phyloP scores from a whole-genome alignment of 2,113 vertebrate species.

The Muntiacus reevesi region DNA sequence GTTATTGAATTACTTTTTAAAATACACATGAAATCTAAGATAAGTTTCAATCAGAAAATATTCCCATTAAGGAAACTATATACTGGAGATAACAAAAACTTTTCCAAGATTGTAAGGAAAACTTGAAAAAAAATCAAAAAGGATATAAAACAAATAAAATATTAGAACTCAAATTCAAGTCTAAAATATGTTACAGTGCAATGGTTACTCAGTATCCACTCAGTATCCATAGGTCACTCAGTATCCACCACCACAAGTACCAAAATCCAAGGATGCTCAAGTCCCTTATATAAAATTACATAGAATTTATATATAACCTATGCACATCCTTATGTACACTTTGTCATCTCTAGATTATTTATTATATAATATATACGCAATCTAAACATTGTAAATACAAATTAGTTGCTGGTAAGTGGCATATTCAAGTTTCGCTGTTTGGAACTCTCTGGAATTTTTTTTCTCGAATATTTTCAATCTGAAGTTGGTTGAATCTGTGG shows the following conservation, averaged over 20 bases:
- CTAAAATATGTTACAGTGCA: neutral
- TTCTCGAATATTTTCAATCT: neutral
- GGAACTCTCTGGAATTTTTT: neutral
- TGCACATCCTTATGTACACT: neutral
- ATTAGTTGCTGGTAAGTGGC: neutral
- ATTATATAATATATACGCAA: neutral
- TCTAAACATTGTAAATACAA: neutral
- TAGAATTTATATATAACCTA: neutral
- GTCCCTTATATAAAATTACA: neutral
- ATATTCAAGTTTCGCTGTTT: neutral
- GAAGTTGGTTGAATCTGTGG: neutral
- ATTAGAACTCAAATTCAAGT: neutral
- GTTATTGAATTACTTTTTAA: slow-evolving; percentile 10
- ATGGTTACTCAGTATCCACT: neutral
- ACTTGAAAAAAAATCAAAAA: neutral
- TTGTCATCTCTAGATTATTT: neutral
- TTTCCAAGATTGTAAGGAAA: neutral
- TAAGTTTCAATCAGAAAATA: neutral
- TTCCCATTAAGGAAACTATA: neutral
- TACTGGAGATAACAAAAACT: neutral
- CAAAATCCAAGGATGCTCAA: neutral
- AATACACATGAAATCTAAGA: neutral
- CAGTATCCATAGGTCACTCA: neutral
- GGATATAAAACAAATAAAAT: neutral
- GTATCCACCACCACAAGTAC: neutral